Base-by-base conservation (phyloP, 2,113 vertebrate species). In the Zosterops lateralis region DNA sequence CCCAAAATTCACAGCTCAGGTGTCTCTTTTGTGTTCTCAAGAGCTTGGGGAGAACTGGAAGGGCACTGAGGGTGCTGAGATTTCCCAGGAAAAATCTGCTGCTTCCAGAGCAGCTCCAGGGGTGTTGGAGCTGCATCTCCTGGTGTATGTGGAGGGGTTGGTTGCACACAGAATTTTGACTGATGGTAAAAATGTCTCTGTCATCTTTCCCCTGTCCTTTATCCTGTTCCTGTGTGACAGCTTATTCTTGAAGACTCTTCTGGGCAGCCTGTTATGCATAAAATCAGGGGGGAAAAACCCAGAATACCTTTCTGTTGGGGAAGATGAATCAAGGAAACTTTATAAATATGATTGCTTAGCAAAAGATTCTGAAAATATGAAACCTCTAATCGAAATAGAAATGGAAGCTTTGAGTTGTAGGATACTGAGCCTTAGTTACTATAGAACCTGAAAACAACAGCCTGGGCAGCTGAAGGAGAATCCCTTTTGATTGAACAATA, bases 121-220 rank as follows among this genome's bases (percentile, higher is more conserved):
- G n/a, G 6, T 9, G 2, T 2, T 28, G 24, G 67, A 38, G 38
- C 42, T 72, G 48, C 3, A 1, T 36, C 56, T 70, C 17, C 1
- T 24, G 70, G 11, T 21, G 60, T 29, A 0, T 3, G 5, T 10
- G 29, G n/a, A 50, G 40, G n/a, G 53, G 15, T 29, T 22, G 11
- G 7, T 38, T 57, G 40, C 16, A 12, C 51, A 6, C 4, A 11
- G 20, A 47, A 29, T 32, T 76, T 61, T 84, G 44, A 32, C 31
- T 7, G 6, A 19, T 0, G 5, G 7, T 29, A 72, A 76, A 88
- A 61, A 25, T 9, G 4, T 47, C 74, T 53, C 54, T 83, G 22
- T 28, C n/a, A 25, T 32, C 11, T 60, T 61, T 51, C 5, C 48
- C 12, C 31, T 24, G 10, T 19, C 29, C 20, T 78, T 74, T 21